Evolutionary conservation across 2,888 invertebrate genomes (phyloP), one percentile per base, ranked within the genome.

Genomic region (Brachylomia viminalis): DNA sequence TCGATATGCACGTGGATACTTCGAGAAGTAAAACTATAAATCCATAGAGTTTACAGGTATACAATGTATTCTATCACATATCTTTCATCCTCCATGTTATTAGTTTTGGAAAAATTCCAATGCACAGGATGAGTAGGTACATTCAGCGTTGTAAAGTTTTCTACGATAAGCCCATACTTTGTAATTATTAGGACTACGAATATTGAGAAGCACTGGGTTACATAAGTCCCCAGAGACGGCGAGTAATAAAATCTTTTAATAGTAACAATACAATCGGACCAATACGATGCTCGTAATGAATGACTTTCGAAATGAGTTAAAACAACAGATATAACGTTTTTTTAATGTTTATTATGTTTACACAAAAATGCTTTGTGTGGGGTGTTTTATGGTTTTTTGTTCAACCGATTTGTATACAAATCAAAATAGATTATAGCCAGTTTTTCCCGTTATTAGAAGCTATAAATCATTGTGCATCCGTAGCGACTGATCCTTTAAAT

Each of bases 341-440:
- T 95, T 94, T 79, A 66, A 95, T 92, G 95, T 95, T 93, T 95
- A 94, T 95, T 96, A 94, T 95, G 95, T 96, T 96, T 96, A 96
- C 95, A 94, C 95, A 95, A 96, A 95, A 95, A 95, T 96, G 95
- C 96, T 96, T 96, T 96, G 96, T 96, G 96, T 95, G 95, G 92
- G 95, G 95, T 93, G 95, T 96, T 96, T 96, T 95, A 96, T 93
- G 94, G 96, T 95, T 96, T 96, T 96, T 95, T 95, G 96, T 96
- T 96, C 95, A 93, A 95, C 95, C 96, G 95, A 96, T 96, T 94
- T 95, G 96, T 96, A 92, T 95, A 96, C 95, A 93, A 94, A 94
- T 96, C 95, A 91, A 96, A 96, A 96, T 96, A 96, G 96, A 95
- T 96, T 96, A 96, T 94, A 95, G 95, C 95, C 93, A 95, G 95